These are phyloP conservation scores for Dascyllus trimaculatus DNA, from an alignment of 2,113 vertebrate species.

Conservation along the genomic window DNA sequence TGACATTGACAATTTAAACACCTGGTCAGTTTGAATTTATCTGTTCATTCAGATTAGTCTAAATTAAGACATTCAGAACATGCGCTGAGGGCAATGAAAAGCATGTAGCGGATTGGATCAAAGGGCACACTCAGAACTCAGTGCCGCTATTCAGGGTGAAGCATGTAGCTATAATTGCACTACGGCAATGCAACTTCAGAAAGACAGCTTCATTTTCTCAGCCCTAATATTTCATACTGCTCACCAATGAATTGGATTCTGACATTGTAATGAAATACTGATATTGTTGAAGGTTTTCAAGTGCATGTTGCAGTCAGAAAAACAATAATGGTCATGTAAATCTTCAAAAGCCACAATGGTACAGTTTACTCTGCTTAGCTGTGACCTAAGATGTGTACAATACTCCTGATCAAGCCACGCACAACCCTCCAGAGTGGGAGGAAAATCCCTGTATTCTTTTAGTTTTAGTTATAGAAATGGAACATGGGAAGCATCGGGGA, in stretches of 20 bases:
- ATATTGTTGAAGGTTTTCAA: neutral
- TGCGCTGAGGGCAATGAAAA: slow-evolving; percentile 25
- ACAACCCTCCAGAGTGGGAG: neutral
- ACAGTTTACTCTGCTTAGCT: neutral
- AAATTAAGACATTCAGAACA: slow-evolving; percentile 42
- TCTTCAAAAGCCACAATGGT: neutral
- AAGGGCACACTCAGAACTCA: slow-evolving; percentile 28
- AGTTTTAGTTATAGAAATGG: neutral
- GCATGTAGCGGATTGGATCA: slow-evolving; percentile 37
- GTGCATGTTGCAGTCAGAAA: neutral
- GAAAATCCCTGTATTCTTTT: slow-evolving; percentile 20
- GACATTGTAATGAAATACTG: neutral
- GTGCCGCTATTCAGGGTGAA: slow-evolving; percentile 24
- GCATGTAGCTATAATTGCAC: slow-evolving; percentile 20
- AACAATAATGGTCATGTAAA: neutral
- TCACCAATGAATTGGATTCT: slow-evolving; percentile 10
- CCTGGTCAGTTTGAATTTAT: slow-evolving; percentile 55
- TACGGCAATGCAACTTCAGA: slow-evolving; percentile 3
- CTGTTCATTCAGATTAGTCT: slow-evolving; percentile 40
- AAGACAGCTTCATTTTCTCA: slow-evolving; percentile 14
- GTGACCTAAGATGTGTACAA: neutral
- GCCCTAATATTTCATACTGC: slow-evolving; percentile 2
- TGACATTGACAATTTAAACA: slow-evolving; percentile 42
- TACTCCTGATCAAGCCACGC: slow-evolving; percentile 1
- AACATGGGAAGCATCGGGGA: slow-evolving; percentile 27